phyloP scores from a whole-genome alignment of 1,140 invertebrate species.

The Zaprionus camerounensis region DNA sequence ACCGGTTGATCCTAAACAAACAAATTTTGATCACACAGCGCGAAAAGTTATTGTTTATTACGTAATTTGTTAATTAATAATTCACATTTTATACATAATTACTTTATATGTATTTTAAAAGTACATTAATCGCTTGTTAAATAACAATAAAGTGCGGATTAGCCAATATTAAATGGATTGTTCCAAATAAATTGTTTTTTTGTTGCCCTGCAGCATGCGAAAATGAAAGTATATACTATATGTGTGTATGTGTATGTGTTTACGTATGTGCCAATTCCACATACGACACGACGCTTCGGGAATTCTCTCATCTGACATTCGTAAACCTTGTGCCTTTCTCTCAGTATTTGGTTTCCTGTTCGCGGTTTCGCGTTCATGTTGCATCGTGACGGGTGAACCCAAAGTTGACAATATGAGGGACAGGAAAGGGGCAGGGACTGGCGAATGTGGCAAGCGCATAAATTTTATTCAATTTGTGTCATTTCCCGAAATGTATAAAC shows the following conservation, averaged over 20 bases:
- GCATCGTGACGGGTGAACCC: not conserved
- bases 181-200: not conserved
- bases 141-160: not conserved
- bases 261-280: slow-evolving; percentile 42
- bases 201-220: not conserved
- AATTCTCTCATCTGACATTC: slow-evolving; percentile 10
- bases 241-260: not conserved
- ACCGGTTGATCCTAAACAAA: not conserved
- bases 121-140: not conserved
- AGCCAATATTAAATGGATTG: not conserved
- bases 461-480: slow-evolving; percentile 82
- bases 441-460: slow-evolving; percentile 55
- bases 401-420: slow-evolving; percentile 7
- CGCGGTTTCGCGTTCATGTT: slow-evolving; percentile 46
- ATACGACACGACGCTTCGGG: not conserved
- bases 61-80: not conserved
- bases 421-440: slow-evolving; percentile 11
- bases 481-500: slow-evolving; percentile 79
- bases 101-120: not conserved
- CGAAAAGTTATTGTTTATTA: not conserved
- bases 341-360: slow-evolving; percentile 41
- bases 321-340: slow-evolving; percentile 22
- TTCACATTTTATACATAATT: too few relatives aligned
- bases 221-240: not conserved
- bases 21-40: not conserved